A percentile compares a stretch with the other conserved stretches of the same genome.
phyloP scores from a whole-genome alignment of 2,888 invertebrate species.

The Andrena trimmerana region DNA sequence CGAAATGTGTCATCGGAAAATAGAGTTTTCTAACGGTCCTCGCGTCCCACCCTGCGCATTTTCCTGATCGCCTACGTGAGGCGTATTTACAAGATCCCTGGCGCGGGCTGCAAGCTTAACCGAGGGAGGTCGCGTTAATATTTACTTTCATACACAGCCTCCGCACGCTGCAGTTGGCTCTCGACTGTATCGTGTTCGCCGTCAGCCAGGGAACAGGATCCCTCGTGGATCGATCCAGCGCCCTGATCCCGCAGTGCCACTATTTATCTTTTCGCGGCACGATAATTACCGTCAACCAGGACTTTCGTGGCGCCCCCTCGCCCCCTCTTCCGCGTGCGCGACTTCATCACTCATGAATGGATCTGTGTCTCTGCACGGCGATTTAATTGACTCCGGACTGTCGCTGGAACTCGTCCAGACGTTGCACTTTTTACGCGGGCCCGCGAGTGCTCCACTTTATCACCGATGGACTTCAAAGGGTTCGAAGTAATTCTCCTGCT shows the following conservation, averaged over 20 bases:
- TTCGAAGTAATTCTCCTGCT: background rate
- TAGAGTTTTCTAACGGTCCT: background rate
- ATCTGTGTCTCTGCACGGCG: conserved; percentile 1
- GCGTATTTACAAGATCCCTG: conserved; percentile 54
- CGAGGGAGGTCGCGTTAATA: conserved; percentile 79
- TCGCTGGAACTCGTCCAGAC: conserved; percentile 7
- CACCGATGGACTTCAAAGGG: background rate
- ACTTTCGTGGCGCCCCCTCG: background rate
- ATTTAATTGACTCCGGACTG: conserved; percentile 15
- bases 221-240: conserved; percentile 44
- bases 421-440: conserved; percentile 6
- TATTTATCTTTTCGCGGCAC: conserved; percentile 30
- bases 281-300: conserved; percentile 25
- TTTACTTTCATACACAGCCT: conserved; percentile 80
- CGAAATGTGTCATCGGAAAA: background rate
- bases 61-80: conserved; percentile 61
- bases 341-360: conserved; percentile 11
- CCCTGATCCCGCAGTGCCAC: conserved; percentile 10
- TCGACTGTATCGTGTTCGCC: conserved; percentile 76
- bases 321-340: background rate
- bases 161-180: conserved; percentile 78
- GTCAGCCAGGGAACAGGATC: conserved; percentile 66
- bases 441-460: background rate
- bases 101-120: conserved; percentile 64
- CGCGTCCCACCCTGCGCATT: conserved; percentile 19